Conservation (phyloP, 2,888 invertebrate species). For the Drosophila demipolita region DNA sequence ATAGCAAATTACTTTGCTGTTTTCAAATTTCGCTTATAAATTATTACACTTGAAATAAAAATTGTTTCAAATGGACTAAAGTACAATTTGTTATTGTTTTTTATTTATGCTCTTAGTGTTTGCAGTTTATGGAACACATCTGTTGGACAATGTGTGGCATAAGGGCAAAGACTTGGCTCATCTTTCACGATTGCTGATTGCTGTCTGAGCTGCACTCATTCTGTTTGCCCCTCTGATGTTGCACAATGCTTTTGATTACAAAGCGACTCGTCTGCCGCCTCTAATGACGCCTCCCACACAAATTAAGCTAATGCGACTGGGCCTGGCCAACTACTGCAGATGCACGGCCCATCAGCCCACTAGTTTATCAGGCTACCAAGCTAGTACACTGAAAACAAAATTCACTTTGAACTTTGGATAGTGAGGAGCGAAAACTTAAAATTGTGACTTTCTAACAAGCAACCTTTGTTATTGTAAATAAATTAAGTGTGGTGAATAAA, state of each 20-base stretch:
- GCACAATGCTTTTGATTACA: slow-evolving; percentile 63
- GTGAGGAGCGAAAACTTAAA: not conserved
- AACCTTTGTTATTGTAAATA: too few relatives aligned
- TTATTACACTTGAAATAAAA: not conserved
- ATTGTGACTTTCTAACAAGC: not conserved
- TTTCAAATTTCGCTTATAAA: not conserved
- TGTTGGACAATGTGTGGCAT: slow-evolving; percentile 32
- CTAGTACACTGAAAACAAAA: not conserved
- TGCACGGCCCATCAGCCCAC: not conserved
- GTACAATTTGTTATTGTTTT: not conserved
- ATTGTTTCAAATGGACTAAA: not conserved
- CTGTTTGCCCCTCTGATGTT: slow-evolving; percentile 2
- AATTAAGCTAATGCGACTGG: slow-evolving; percentile 75
- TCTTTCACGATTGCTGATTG: slow-evolving; percentile 62
- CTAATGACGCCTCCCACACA: slow-evolving; percentile 75
- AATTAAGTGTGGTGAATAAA: not conserved
- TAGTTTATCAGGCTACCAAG: not conserved
- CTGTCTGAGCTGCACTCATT: slow-evolving; percentile 33
- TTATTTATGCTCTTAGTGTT: slow-evolving; percentile 13
- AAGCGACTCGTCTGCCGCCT: slow-evolving; percentile 41
- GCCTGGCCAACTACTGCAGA: slow-evolving; percentile 32
- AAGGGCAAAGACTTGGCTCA: slow-evolving; percentile 24
- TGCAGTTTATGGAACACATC: not conserved
- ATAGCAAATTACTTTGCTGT: not conserved
- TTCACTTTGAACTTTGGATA: not conserved